A percentile compares a stretch with the other conserved stretches of the same genome.
phyloP scores from a whole-genome alignment of 2,113 vertebrate genomes.

The Neogale vison region DNA sequence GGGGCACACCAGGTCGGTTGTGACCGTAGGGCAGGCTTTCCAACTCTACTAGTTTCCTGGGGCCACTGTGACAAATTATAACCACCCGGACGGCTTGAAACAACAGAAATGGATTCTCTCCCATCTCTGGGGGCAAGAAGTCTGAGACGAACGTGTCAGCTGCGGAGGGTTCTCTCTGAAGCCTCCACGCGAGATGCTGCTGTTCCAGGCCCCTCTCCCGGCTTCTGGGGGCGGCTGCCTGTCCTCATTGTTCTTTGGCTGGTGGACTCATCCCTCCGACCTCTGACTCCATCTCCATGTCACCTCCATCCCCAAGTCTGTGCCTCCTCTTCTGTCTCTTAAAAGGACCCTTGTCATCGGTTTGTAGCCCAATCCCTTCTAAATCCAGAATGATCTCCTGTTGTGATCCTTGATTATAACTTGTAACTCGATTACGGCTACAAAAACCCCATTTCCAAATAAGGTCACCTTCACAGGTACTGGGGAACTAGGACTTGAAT shows the following conservation, averaged over 20 bases:
- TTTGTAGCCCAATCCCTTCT: background rate
- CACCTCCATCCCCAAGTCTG: fast-evolving
- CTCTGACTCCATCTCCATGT: fast-evolving
- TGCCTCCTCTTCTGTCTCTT: background rate
- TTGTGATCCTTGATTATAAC: background rate
- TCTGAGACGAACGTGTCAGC: background rate
- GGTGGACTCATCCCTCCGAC: fast-evolving
- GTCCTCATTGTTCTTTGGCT: fast-evolving
- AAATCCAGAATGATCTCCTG: background rate
- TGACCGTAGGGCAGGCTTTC: fast-evolving
- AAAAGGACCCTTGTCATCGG: background rate
- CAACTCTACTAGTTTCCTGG: too few relatives aligned
- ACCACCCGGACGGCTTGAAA: fast-evolving
- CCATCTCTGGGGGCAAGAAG: background rate
- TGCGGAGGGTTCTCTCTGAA: fast-evolving
- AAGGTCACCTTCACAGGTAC: too few relatives aligned
- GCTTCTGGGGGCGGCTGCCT: background rate
- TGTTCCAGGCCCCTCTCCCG: too few relatives aligned
- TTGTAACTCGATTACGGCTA: background rate
- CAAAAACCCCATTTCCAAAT: background rate
- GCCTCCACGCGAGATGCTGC: background rate
- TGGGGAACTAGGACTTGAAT: background rate
- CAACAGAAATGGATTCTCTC: background rate
- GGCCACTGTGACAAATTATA: background rate
- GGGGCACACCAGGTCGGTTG: fast-evolving